A percentile compares a stretch with the other conserved stretches of the same genome.
These are phyloP conservation scores for Drosophila pectinifera DNA, from an alignment of 1,140 invertebrate species.

Conservation along the genomic window DNA sequence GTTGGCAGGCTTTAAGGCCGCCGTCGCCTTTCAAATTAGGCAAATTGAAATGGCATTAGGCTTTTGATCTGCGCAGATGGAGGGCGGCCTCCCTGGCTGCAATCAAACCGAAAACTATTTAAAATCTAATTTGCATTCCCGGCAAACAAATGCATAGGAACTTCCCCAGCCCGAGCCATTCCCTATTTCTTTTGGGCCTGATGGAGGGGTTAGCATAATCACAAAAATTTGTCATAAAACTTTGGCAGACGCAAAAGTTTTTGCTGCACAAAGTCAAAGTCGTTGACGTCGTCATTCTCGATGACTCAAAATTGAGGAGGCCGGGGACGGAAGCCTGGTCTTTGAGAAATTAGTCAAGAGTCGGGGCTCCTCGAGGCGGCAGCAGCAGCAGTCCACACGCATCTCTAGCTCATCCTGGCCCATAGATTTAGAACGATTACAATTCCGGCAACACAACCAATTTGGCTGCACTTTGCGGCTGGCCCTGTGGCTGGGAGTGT, in stretches of 20 bases:
- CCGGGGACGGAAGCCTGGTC: slow-evolving; percentile 1
- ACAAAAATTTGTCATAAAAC: slow-evolving; percentile 78
- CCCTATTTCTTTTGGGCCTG: background rate
- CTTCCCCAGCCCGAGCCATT: slow-evolving; percentile 31
- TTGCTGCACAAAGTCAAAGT: slow-evolving; percentile 62
- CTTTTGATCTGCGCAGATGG: slow-evolving; percentile 52
- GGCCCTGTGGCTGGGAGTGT: slow-evolving; percentile 16
- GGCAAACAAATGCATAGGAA: slow-evolving; percentile 58
- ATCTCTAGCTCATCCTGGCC: slow-evolving; percentile 17
- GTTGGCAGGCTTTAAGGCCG: slow-evolving; percentile 42
- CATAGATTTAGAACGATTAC: slow-evolving; percentile 54
- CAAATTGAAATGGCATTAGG: slow-evolving; percentile 72
- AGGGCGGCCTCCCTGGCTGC: slow-evolving; percentile 5
- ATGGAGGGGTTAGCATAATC: slow-evolving; percentile 51
- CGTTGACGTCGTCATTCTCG: slow-evolving; percentile 40
- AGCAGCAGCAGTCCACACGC: no score
- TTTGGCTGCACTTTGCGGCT: slow-evolving; percentile 54
- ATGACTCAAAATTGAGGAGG: slow-evolving; percentile 45
- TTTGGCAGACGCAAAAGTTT: slow-evolving; percentile 71
- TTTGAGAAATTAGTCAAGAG: slow-evolving; percentile 36
- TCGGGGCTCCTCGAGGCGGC: no score
- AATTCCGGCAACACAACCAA: slow-evolving; percentile 31
- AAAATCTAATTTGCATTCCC: slow-evolving; percentile 79
- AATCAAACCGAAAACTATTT: slow-evolving; percentile 75
- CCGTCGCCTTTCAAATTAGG: slow-evolving; percentile 54